Evolutionary conservation across 2,888 invertebrate species (phyloP).

Genomic region (Ophion ellenae): DNA sequence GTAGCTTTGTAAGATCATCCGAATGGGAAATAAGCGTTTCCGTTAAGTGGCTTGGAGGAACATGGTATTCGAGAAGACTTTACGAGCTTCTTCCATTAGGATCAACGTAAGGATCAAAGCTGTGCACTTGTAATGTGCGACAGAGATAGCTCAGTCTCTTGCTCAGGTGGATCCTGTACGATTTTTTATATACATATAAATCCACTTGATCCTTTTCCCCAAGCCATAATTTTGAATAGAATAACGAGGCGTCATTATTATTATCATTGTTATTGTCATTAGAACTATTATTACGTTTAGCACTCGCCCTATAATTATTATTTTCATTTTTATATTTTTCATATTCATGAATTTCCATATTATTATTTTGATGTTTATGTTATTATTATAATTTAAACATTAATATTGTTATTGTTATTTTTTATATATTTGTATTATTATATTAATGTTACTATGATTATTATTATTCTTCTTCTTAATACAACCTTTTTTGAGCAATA

Average conservation of each 20-base stretch:
- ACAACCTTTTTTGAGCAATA: neutral
- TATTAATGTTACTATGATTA: too few relatives aligned
- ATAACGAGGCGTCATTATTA: conserved; percentile 22
- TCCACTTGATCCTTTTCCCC: conserved; percentile 18
- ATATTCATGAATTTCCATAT: neutral
- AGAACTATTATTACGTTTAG: too few relatives aligned
- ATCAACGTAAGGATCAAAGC: conserved; percentile 7
- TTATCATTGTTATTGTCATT: conserved; percentile 16
- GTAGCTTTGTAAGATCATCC: conserved; percentile 13
- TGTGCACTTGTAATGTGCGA: conserved; percentile 33
- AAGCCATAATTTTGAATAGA: conserved; percentile 13
- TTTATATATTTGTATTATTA: too few relatives aligned
- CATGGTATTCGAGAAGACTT: conserved; percentile 43
- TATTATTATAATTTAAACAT: neutral
- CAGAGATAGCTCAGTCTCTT: conserved; percentile 33
- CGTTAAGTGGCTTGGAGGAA: conserved; percentile 38
- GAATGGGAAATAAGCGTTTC: conserved; percentile 31
- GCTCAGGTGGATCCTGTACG: conserved; percentile 2
- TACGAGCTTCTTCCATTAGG: conserved; percentile 63
- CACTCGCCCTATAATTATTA: neutral
- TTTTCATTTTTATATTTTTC: too few relatives aligned
- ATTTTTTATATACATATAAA: neutral
- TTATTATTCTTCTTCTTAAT: neutral
- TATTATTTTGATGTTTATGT: neutral
- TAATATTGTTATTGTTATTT: neutral